Evolutionary conservation across 2,888 invertebrate genomes (phyloP).

Genomic region (Cylloceria caligata): DNA sequence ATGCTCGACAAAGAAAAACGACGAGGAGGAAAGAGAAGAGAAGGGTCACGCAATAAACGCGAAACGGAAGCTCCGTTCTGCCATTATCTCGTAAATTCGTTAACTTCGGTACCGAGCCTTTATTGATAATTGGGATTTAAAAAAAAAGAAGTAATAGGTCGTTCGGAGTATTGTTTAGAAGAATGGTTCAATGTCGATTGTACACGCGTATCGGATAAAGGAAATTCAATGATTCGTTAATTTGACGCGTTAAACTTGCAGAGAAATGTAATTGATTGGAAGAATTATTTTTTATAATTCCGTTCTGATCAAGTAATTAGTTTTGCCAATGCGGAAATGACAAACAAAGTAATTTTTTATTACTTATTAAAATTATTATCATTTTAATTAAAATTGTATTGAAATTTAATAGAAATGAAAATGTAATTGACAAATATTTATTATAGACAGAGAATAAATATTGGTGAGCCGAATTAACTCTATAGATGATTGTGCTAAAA

Average conservation of each 20-base stretch:
- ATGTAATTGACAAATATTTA: too few species aligned
- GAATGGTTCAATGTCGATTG: background rate
- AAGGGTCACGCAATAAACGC: slow-evolving; percentile 62
- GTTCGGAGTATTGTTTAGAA: background rate
- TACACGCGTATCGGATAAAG: background rate
- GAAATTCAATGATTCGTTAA: slow-evolving; percentile 19
- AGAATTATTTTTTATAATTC: background rate
- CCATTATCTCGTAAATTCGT: slow-evolving; percentile 56
- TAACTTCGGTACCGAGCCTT: slow-evolving; percentile 15
- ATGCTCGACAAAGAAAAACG: slow-evolving; percentile 18
- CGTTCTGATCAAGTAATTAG: background rate
- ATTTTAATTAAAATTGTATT: too few species aligned
- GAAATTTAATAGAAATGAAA: too few species aligned
- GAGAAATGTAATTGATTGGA: background rate
- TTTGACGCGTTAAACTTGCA: slow-evolving; percentile 5
- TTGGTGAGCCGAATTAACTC: too few species aligned
- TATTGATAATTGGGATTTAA: slow-evolving; percentile 24
- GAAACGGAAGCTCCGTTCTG: slow-evolving; percentile 53
- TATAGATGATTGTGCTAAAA: too few species aligned
- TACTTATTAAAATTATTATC: too few species aligned
- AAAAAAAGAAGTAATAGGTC: slow-evolving; percentile 7
- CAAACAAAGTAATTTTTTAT: too few species aligned
- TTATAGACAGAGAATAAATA: too few species aligned
- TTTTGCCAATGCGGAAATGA: background rate
- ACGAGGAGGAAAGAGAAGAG: slow-evolving; percentile 25